phyloP scores from a whole-genome alignment of 2,113 vertebrate species.

The Tragelaphus strepsiceros region DNA sequence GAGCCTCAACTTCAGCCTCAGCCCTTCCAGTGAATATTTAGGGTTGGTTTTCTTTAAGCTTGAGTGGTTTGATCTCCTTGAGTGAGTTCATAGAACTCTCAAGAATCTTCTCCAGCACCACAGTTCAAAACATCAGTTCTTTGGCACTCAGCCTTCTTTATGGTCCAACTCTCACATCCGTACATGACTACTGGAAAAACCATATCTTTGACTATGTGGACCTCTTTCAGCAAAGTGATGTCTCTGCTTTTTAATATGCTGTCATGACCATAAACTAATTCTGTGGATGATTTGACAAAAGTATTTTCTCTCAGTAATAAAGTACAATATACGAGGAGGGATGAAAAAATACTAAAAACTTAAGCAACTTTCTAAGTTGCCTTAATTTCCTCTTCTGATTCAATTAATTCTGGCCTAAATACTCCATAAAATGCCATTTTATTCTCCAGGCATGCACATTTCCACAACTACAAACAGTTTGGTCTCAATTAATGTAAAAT shows the following conservation, averaged over 20 bases:
- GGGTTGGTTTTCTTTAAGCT: not conserved
- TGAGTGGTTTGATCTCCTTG: not conserved
- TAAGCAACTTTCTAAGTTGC: conserved; percentile 16
- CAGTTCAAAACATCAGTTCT: not conserved
- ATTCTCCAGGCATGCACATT: not conserved
- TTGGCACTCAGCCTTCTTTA: not conserved
- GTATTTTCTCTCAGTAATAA: not conserved
- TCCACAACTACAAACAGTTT: conserved; percentile 11
- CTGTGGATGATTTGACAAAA: not conserved
- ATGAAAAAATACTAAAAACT: conserved; percentile 27
- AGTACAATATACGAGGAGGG: not conserved
- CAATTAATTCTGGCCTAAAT: conserved; percentile 24
- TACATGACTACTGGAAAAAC: not conserved
- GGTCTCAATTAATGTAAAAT: conserved; percentile 52
- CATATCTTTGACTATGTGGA: not conserved
- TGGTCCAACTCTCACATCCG: not conserved
- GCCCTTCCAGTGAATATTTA: not conserved
- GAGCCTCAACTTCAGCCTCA: not conserved
- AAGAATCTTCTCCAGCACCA: not conserved
- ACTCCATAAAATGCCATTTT: not conserved
- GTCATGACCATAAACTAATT: not conserved
- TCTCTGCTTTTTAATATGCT: not conserved
- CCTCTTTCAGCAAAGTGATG: not conserved
- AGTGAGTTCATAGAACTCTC: not conserved
- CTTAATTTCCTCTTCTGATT: conserved; percentile 35